Evolutionary conservation across 2,888 invertebrate genomes (phyloP), one percentile per base, ranked within the genome.

Genomic region (Polyommatus icarus): DNA sequence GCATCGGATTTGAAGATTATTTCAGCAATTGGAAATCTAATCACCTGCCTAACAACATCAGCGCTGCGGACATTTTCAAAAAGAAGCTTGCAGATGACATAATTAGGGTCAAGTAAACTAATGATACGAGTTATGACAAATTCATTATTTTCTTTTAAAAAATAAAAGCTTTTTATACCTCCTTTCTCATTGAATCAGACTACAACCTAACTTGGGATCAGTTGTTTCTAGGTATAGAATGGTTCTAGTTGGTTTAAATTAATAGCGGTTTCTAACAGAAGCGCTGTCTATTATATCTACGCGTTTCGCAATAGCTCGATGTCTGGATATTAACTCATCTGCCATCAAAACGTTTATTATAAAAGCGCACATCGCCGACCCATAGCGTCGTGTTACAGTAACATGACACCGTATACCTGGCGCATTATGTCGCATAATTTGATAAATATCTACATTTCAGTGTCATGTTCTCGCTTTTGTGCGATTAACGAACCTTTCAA

Each of bases 391-490:
- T 77, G 77, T 82, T 81, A 79, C 81, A 77, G 82, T 79, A 82
- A 83, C 80, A 78, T 78, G 82, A 83, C 83, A 83, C 84, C 83
- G 72, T 81, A 57, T 80, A 83, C 85, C 83, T 83, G 82, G 81
- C 77, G 80, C 81, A 82, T 82, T 83, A 83, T 83, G 81, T 79
- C 79, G 82, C 78, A 84, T 86, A 84, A 85, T 86, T 84, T 83
- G 85, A 86, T 85, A 85, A 86, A 85, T 85, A 85, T 86, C 85
- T 85, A 83, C 82, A 80, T 84, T 81, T 79, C 82, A 81, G 80
- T 80, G 80, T 83, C 84, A 82, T 83, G 84, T 84, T 82, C 80
- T 81, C 84, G 82, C 85, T 84, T 85, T 86, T 85, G 83, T 84
- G 84, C 82, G 82, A 85, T 84, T 84, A 84, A 82, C 81, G 81